Evolutionary conservation across 2,113 vertebrate species (phyloP), one percentile per base, ranked within the genome.

Genomic region (Phyllostomus discolor): DNA sequence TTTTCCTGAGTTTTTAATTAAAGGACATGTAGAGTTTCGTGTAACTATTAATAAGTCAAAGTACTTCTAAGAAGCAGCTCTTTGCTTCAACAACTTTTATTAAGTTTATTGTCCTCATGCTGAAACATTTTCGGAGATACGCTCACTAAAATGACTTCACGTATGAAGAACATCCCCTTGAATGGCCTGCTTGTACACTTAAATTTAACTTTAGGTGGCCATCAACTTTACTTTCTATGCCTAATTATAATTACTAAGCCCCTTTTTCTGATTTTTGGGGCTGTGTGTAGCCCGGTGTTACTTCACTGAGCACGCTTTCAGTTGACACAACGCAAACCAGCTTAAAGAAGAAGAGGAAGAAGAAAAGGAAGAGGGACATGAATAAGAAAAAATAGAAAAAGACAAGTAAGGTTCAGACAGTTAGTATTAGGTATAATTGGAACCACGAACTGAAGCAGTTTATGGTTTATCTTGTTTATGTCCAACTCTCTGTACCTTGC

Each of bases 1-100:
- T 95, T 95, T 94, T 86, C 70, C 67, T 88, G 22, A 79, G 43
- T 52, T 88, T 97, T 97, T 96, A 96, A 97, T 97, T 96, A 97
- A 97, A 94, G 82, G 26, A 91, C 92, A 75, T 67, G 83, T 59
- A 72, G 19, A 54, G 19, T 87, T 90, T 96, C 95, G 96, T 38
- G 72, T 94, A 97, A 95, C 72, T 88, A 85, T 94, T 82, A 94
- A 83, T 85, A 97, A 93, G 69, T 72, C 46, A 52, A 72, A 88
- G 24, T 52, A 52, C 92, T 86, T 80, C 50, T 72, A 28, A 75
- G 67, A 95, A 95, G 46, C 8, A 48, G 10, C 86, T 16, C 50
- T 83, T 14, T 14, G 2, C 48, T 67, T 88, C 88, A 85, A 84
- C 33, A 95, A 52, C 66, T 85, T 95, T 91, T 90, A 48, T 50